Evolutionary conservation across 2,888 invertebrate genomes (phyloP).

Genomic region (Drosophila nigricruria): DNA sequence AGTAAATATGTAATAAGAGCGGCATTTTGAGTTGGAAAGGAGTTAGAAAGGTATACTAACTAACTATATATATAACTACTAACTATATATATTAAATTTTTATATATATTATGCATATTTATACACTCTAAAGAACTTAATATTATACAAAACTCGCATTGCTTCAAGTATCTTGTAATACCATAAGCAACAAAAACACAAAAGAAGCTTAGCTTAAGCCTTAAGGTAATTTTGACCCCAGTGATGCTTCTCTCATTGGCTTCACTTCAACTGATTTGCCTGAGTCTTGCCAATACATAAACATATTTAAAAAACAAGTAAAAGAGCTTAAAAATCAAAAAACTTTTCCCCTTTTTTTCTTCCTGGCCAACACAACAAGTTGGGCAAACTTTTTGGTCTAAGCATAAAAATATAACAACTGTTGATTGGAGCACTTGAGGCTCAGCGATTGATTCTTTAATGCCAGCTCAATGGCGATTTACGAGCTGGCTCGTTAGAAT

Average conservation of each 20-base stretch:
- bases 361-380: neutral
- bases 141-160: too few species aligned
- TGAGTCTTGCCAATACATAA: neutral
- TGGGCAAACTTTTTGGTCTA: neutral
- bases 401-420: constrained; percentile 16
- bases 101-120: too few species aligned
- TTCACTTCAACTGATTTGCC: neutral
- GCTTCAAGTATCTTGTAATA: too few species aligned
- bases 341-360: neutral
- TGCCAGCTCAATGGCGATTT: constrained; percentile 15
- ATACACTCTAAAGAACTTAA: too few species aligned
- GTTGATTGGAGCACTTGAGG: constrained; percentile 23
- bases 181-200: too few species aligned
- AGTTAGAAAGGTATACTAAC: too few species aligned
- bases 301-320: neutral
- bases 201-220: neutral
- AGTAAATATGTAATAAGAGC: too few species aligned
- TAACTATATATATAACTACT: too few species aligned
- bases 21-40: too few species aligned
- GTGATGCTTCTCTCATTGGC: neutral
- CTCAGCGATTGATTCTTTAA: constrained; percentile 23
- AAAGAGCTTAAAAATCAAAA: neutral
- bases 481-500: constrained; percentile 27
- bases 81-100: too few species aligned
- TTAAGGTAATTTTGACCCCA: neutral